Base-by-base conservation (phyloP, 2,113 vertebrate species). In the Perca schrenkii region DNA sequence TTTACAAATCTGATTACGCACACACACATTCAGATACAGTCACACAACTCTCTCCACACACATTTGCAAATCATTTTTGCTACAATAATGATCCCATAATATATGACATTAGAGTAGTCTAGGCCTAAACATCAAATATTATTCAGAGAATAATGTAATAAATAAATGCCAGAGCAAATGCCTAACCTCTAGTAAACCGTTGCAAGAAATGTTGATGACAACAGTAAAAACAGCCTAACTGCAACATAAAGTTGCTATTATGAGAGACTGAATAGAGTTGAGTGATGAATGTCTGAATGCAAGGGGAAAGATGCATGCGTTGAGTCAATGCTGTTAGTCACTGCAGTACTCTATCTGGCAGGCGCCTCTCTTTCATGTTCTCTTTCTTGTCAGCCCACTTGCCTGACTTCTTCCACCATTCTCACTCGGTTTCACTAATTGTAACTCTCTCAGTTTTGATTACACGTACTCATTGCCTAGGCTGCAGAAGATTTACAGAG, bases 391-490 rank as follows among this genome's bases (percentile, higher is more conserved):
- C 85, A 72, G 61, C 65, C 68, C 50, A 58, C 74, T 79, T 68
- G 4, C 56, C 58, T 58, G 63, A 77, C 63, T 19, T 79, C 75
- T 71, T 80, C 53, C 64, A 76, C 52, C 77, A 69, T 40, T 67
- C 69, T 85, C 81, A 40, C 82, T 74, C 40, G 0, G 57, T 76
- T 74, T 78, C 70, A 62, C 80, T 87, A 84, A 89, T 86, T 89
- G 83, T 80, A 74, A 73, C 54, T 87, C 74, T n/a, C 67, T 80
- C 31, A 80, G 66, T 82, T 82, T 80, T 83, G 83, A 84, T 88
- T 77, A 89, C 71, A 87, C 71, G 80, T 52, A 8, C 60, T 82
- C 72, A 64, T 49, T 71, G 83, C 49, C 62, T 11, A 21, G 53
- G 31, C 71, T 65, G 6, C 67, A 56, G 63, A 56, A 66, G 52